phyloP scores from a whole-genome alignment of 2,888 invertebrate species.

The Galeruca laticollis region DNA sequence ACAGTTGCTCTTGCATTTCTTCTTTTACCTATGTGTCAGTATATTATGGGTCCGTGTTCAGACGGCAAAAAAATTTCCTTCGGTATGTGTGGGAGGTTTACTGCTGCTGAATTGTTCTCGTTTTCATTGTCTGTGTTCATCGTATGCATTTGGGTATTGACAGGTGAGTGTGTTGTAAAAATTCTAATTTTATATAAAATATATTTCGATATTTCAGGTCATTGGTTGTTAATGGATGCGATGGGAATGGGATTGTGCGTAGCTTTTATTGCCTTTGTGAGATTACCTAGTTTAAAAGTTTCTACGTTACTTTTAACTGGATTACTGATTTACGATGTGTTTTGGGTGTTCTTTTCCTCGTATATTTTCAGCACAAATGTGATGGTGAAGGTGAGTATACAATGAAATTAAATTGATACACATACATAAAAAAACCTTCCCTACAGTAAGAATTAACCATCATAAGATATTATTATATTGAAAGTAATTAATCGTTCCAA shows the following conservation, averaged over 20 bases:
- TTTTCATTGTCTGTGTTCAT: constrained; percentile 92
- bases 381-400: constrained; percentile 87
- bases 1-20: constrained; percentile 97
- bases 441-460: too few species aligned
- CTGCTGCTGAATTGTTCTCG: constrained; percentile 93
- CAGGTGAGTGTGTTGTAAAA: constrained; percentile 68
- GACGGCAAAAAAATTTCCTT: constrained; percentile 89
- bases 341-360: constrained; percentile 99
- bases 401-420: too few species aligned
- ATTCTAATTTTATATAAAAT: background rate
- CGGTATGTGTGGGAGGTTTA: constrained; percentile 93
- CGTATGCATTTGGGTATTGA: constrained; percentile 97
- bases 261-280: constrained; percentile 96
- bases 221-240: constrained; percentile 98
- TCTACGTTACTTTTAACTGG: constrained; percentile 95
- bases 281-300: constrained; percentile 94
- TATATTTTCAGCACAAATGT: constrained; percentile 99
- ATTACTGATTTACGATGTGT: constrained; percentile 94
- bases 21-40: constrained; percentile 97
- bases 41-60: constrained; percentile 87
- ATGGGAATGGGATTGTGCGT: constrained; percentile 99
- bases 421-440: too few species aligned
- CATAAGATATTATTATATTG: too few species aligned
- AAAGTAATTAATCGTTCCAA: background rate
- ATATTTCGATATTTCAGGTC: constrained; percentile 68